phyloP scores from a whole-genome alignment of 2,888 invertebrate species.

The Spodoptera littoralis region DNA sequence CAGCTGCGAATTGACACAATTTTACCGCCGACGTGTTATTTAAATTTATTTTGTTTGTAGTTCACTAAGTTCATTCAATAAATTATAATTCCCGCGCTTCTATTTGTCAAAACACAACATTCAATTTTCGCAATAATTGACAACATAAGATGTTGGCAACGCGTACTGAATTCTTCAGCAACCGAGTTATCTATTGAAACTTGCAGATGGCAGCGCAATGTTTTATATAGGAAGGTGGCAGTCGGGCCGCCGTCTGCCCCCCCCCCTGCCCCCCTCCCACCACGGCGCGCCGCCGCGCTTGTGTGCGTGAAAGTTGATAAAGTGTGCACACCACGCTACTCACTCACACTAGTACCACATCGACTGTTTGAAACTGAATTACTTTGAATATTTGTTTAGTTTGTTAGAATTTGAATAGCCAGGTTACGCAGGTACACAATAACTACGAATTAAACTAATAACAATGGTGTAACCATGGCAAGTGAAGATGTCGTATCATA shows the following conservation, averaged over 20 bases:
- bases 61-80: constrained; percentile 68
- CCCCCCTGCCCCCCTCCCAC: constrained; percentile 58
- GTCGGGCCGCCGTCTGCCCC: constrained; percentile 65
- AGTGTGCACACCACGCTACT: constrained; percentile 64
- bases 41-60: constrained; percentile 55
- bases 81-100: constrained; percentile 78
- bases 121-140: constrained; percentile 70
- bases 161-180: constrained; percentile 82
- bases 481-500: not conserved
- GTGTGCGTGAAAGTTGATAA: constrained; percentile 53
- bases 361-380: constrained; percentile 67
- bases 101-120: constrained; percentile 77
- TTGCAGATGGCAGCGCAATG: constrained; percentile 87
- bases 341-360: constrained; percentile 61
- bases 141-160: constrained; percentile 80
- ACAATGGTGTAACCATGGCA: constrained; percentile 15
- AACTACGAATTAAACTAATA: constrained; percentile 17
- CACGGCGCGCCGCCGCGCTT: constrained; percentile 51
- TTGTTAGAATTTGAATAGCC: constrained; percentile 49
- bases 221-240: constrained; percentile 84
- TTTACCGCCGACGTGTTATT: constrained; percentile 60
- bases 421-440: constrained; percentile 37
- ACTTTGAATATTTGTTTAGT: constrained; percentile 66
- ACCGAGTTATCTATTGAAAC: constrained; percentile 88
- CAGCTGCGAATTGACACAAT: constrained; percentile 75